Conservation (phyloP, 2,797 vertebrate species). For the Melopsittacus undulatus region DNA sequence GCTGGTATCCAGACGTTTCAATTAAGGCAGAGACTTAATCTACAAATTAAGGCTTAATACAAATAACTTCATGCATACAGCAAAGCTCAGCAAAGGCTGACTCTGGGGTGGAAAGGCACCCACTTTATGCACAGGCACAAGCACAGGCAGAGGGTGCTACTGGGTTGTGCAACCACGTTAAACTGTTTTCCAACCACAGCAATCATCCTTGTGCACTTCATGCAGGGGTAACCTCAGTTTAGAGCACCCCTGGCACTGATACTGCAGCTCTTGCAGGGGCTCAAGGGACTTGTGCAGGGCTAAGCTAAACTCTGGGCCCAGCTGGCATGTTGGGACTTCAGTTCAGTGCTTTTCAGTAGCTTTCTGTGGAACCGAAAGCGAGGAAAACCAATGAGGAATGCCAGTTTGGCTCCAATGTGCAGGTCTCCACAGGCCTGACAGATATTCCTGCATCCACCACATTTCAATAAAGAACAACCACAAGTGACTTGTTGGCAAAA, state of each 20-base stretch:
- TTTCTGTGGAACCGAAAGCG: neutral
- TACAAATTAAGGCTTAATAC: neutral
- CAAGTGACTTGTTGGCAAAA: neutral
- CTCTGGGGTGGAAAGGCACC: neutral
- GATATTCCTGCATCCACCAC: neutral
- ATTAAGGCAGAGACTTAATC: neutral
- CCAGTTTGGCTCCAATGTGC: neutral
- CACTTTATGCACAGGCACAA: accelerated
- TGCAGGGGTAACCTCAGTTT: neutral
- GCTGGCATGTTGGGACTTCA: neutral
- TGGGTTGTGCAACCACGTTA: neutral
- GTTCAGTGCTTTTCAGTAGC: neutral
- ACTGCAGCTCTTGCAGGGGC: neutral
- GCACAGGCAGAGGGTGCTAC: neutral
- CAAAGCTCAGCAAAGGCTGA: neutral
- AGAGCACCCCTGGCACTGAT: neutral
- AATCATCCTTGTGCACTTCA: neutral
- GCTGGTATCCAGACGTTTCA: neutral
- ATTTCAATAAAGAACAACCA: neutral
- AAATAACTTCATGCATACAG: neutral
- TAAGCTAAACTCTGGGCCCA: neutral
- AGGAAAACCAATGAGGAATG: neutral
- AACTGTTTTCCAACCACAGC: neutral
- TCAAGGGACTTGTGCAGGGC: accelerated
- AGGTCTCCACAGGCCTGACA: neutral